Conservation (phyloP, 2,888 invertebrate species). For the Drosophila neotestacea region DNA sequence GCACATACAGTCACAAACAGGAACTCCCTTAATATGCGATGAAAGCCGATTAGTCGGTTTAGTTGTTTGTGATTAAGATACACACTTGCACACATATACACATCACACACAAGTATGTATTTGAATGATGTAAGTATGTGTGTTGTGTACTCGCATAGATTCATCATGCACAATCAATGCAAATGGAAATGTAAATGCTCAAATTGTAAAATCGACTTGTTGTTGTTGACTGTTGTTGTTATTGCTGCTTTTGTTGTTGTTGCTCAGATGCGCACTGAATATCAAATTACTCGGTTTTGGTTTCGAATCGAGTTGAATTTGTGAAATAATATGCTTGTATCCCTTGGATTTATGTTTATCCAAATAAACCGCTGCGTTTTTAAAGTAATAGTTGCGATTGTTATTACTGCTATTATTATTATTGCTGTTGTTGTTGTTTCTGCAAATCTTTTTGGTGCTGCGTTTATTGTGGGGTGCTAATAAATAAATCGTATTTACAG, state of each 20-base stretch:
- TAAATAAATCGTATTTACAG: slow-evolving; percentile 78
- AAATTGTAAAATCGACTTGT: slow-evolving; percentile 48
- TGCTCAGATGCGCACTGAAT: slow-evolving; percentile 73
- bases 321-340: slow-evolving; percentile 53
- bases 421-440: slow-evolving; percentile 26
- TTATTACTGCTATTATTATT: slow-evolving; percentile 12
- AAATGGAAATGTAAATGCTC: slow-evolving; percentile 77
- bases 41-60: slow-evolving; percentile 10
- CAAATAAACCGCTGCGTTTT: slow-evolving; percentile 77
- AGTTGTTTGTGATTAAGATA: slow-evolving; percentile 67
- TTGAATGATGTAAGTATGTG: background rate
- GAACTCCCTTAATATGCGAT: slow-evolving; percentile 64
- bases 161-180: slow-evolving; percentile 82
- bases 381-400: slow-evolving; percentile 60
- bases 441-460: slow-evolving; percentile 53
- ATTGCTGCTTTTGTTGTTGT: slow-evolving; percentile 25
- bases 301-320: slow-evolving; percentile 33
- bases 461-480: slow-evolving; percentile 74
- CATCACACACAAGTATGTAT: background rate
- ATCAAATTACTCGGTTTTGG: slow-evolving; percentile 68
- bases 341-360: slow-evolving; percentile 68
- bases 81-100: background rate
- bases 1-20: slow-evolving; percentile 61
- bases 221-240: slow-evolving; percentile 20
- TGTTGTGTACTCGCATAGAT: slow-evolving; percentile 59